Conservation (phyloP, 2,888 invertebrate genomes). For the Hirtodrosophila cameraria region DNA sequence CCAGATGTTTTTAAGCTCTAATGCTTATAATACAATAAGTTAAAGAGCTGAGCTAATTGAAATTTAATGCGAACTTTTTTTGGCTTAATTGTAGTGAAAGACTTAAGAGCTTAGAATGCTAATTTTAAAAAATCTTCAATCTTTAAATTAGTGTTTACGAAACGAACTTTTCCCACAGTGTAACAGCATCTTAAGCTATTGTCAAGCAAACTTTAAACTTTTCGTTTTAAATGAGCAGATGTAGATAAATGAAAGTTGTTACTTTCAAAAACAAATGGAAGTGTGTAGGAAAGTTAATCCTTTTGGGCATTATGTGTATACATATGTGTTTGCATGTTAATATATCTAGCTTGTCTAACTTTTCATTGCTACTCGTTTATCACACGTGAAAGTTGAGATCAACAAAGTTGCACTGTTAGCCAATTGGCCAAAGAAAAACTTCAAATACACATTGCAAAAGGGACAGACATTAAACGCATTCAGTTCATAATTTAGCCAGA, state of each 20-base stretch:
- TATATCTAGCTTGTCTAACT: neutral
- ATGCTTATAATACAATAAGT: no score
- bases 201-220: neutral
- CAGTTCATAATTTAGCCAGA: slow-evolving; percentile 4
- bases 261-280: slow-evolving; percentile 21
- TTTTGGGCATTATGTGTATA: slow-evolving; percentile 22
- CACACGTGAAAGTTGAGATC: slow-evolving; percentile 44
- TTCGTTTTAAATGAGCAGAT: neutral
- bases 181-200: no score
- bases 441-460: slow-evolving; percentile 16
- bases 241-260: slow-evolving; percentile 31
- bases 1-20: no score
- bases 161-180: no score
- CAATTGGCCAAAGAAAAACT: slow-evolving; percentile 9
- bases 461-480: slow-evolving; percentile 5
- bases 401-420: neutral
- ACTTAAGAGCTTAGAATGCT: no score
- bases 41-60: no score
- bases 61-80: no score
- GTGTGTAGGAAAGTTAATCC: slow-evolving; percentile 25
- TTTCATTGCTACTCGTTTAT: slow-evolving; percentile 17
- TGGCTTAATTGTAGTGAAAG: no score
- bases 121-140: no score
- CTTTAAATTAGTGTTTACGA: no score
- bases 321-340: neutral